phyloP scores from a whole-genome alignment of 1,140 invertebrate genomes.

The Zaprionus africanus region DNA sequence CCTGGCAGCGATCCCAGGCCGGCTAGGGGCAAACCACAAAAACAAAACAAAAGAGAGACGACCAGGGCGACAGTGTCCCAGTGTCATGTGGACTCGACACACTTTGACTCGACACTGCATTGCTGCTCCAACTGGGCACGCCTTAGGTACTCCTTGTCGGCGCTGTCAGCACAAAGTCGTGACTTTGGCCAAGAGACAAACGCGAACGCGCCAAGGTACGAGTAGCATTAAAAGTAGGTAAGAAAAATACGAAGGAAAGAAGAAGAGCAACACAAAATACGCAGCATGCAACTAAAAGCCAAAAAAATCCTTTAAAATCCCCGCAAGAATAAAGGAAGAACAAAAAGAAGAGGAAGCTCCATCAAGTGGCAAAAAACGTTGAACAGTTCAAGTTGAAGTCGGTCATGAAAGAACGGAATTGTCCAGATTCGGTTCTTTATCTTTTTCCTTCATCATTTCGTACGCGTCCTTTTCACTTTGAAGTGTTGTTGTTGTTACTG shows the following conservation, averaged over 20 bases:
- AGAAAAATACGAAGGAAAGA: constrained; percentile 11
- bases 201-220: constrained; percentile 15
- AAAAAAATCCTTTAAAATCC: constrained; percentile 51
- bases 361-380: constrained; percentile 21
- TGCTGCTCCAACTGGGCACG: constrained; percentile 53
- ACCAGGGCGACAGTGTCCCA: constrained; percentile 34
- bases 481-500: constrained; percentile 32
- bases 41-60: background rate
- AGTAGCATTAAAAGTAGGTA: constrained; percentile 7
- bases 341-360: constrained; percentile 30
- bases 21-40: background rate
- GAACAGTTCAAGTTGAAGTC: constrained; percentile 49
- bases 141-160: constrained; percentile 11
- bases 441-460: constrained; percentile 7
- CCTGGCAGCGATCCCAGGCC: constrained; percentile 45
- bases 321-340: constrained; percentile 1
- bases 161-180: constrained; percentile 26
- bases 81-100: constrained; percentile 73
- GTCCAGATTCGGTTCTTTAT: constrained; percentile 21
- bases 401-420: constrained; percentile 27
- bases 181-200: constrained; percentile 55
- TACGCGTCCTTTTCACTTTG: constrained; percentile 5
- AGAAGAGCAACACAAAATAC: constrained; percentile 4
- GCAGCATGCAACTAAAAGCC: constrained; percentile 60
- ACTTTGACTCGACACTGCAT: constrained; percentile 64